phyloP scores from a whole-genome alignment of 2,797 vertebrate species.

The Protonibea diacanthus region DNA sequence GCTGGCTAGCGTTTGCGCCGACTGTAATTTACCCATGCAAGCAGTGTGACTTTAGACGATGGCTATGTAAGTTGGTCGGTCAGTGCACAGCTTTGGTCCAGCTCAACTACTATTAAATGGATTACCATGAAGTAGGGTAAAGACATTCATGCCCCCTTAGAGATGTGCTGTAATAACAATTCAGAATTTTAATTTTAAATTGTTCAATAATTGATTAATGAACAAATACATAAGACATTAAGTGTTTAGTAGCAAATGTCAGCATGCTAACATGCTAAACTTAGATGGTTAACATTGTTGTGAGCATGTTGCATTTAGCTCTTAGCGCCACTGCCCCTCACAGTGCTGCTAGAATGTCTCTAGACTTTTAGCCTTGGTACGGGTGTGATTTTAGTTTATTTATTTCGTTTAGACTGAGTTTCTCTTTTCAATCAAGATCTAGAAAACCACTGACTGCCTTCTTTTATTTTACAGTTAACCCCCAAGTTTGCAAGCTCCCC shows the following conservation, averaged over 20 bases:
- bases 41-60: background rate
- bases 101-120: too few species aligned
- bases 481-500: background rate
- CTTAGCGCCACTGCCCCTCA: background rate
- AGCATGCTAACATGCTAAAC: background rate
- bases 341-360: background rate
- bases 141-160: too few species aligned
- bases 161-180: background rate
- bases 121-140: too few species aligned
- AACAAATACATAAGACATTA: background rate
- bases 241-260: background rate
- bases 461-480: conserved; percentile 20
- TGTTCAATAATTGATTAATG: background rate
- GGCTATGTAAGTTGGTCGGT: background rate
- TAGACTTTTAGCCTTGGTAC: background rate
- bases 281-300: background rate
- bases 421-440: conserved; percentile 10
- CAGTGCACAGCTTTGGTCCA: background rate
- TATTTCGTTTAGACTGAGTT: background rate
- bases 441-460: background rate
- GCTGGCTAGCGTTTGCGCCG: too few species aligned
- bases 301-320: conserved; percentile 5
- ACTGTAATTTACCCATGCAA: background rate
- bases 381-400: conserved; percentile 3
- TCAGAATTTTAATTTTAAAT: background rate